A percentile compares a stretch with the other conserved stretches of the same genome.
phyloP scores from a whole-genome alignment of 2,888 invertebrate species.

The Pasiphila rectangulata region DNA sequence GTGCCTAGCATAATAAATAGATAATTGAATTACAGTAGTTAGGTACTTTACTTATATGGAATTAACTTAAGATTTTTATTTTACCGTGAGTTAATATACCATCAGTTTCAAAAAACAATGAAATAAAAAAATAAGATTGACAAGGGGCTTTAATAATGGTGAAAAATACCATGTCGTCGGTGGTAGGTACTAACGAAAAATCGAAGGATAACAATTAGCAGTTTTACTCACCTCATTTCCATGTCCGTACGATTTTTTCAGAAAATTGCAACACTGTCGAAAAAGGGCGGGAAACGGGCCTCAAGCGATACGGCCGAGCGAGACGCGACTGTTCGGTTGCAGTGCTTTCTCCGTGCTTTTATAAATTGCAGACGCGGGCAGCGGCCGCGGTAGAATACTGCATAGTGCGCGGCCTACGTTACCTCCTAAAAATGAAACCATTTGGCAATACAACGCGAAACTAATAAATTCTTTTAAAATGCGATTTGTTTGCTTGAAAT shows the following conservation, averaged over 20 bases:
- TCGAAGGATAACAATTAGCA: too few species aligned
- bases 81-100: too few species aligned
- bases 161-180: too few species aligned
- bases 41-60: too few species aligned
- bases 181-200: too few species aligned
- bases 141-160: too few species aligned
- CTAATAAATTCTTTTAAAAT: slow-evolving; percentile 56
- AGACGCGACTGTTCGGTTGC: slow-evolving; percentile 56
- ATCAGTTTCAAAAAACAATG: too few species aligned
- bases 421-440: slow-evolving; percentile 60
- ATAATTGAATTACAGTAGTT: too few species aligned
- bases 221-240: slow-evolving; percentile 63
- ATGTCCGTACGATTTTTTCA: slow-evolving; percentile 46
- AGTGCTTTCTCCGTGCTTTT: slow-evolving; percentile 74
- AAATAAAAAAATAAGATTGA: too few species aligned
- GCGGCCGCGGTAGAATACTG: slow-evolving; percentile 8
- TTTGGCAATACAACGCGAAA: slow-evolving; percentile 66
- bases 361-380: slow-evolving; percentile 57
- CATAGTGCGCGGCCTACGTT: slow-evolving; percentile 10
- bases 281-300: slow-evolving; percentile 57
- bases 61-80: too few species aligned
- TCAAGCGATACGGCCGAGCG: slow-evolving; percentile 43
- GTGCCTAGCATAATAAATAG: too few species aligned
- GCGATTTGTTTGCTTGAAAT: slow-evolving; percentile 46
- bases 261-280: slow-evolving; percentile 56